Evolutionary conservation across 1,140 invertebrate species (phyloP).

Genomic region (Drosophila jambulina): DNA sequence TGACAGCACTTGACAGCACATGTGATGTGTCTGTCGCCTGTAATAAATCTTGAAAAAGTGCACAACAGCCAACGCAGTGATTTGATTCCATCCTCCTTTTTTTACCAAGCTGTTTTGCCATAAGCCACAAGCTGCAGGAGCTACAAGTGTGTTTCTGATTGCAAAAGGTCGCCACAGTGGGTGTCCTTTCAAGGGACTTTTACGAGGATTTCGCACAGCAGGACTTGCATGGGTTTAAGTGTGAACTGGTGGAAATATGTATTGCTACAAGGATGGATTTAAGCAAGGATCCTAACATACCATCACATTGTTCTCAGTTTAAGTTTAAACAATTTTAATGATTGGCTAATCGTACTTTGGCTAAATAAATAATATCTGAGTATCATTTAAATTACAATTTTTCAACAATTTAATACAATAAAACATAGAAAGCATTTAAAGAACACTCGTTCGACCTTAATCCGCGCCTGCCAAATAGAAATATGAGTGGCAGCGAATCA

Average conservation of each 20-base stretch:
- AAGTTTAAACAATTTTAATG: neutral
- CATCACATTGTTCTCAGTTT: neutral
- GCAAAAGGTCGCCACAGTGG: conserved; percentile 47
- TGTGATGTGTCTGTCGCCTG: conserved; percentile 75
- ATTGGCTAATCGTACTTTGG: neutral
- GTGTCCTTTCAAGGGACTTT: neutral
- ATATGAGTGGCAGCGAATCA: conserved; percentile 58
- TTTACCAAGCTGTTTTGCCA: conserved; percentile 26
- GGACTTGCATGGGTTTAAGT: too few relatives aligned
- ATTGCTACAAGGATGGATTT: neutral
- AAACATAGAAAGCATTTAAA: conserved; percentile 3
- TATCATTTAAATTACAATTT: neutral
- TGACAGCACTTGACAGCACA: conserved; percentile 68
- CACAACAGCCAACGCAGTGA: conserved; percentile 58
- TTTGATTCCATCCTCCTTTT: conserved; percentile 55
- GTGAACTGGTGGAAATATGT: neutral
- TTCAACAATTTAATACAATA: conserved; percentile 11
- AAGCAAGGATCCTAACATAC: neutral
- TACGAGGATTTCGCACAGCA: neutral
- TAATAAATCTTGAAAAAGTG: conserved; percentile 80
- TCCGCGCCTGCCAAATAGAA: conserved; percentile 64
- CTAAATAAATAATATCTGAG: neutral
- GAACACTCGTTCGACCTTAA: conserved; percentile 59
- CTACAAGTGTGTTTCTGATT: conserved; percentile 62
- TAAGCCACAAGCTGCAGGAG: conserved; percentile 49